A percentile compares a stretch with the other conserved stretches of the same genome.
Evolutionary conservation across 2,797 vertebrate genomes (phyloP).

Genomic region (Chelon labrosus): DNA sequence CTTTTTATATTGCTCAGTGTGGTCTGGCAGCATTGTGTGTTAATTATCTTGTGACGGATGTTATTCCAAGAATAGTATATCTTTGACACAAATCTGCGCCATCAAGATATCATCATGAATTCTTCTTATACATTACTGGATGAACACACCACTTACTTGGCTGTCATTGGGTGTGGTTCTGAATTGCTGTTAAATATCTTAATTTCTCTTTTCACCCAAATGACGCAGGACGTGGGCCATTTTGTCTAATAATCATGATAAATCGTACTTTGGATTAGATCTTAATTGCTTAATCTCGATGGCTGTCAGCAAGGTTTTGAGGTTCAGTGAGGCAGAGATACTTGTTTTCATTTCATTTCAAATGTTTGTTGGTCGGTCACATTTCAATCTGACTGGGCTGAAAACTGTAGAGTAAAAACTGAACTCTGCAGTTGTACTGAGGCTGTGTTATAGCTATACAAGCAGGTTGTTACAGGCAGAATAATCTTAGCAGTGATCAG

Average conservation of each 20-base stretch:
- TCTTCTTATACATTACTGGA: not conserved
- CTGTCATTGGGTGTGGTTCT: conserved; percentile 26
- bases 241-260: not conserved
- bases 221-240: not conserved
- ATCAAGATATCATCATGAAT: conserved; percentile 12
- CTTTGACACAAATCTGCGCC: conserved; percentile 7
- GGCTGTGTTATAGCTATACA: not conserved
- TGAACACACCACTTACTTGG: not conserved
- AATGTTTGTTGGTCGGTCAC: conserved; percentile 9
- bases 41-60: not conserved
- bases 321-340: not conserved
- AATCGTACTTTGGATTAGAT: not conserved
- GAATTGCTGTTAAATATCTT: not conserved
- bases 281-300: not conserved
- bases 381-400: not conserved
- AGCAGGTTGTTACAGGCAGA: conserved; percentile 5
- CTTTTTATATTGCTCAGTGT: conserved; percentile 11
- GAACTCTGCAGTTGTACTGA: not conserved
- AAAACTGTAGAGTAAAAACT: conserved; percentile 6
- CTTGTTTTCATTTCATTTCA: not conserved
- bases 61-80: conserved; percentile 10
- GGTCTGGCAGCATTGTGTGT: not conserved
- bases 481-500: not conserved
- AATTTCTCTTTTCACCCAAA: not conserved
- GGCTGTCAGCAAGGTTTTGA: not conserved